Evolutionary conservation across 2,113 vertebrate species (phyloP).

Genomic region (Tylochromis polylepis): DNA sequence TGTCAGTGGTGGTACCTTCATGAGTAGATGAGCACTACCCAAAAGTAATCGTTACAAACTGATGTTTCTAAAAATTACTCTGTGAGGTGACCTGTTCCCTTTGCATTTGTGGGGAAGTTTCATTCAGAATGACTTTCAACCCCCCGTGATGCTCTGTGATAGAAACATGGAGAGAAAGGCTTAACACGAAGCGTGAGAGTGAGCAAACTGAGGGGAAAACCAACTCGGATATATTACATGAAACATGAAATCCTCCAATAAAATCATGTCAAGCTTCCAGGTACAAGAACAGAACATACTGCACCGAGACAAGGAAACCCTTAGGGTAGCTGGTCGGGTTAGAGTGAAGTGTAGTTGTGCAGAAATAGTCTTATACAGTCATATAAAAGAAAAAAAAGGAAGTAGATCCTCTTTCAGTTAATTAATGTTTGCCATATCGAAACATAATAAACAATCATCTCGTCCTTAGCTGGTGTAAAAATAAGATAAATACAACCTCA

Average conservation of each 20-base stretch:
- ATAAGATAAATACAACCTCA: neutral
- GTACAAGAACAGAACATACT: neutral
- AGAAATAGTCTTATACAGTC: neutral
- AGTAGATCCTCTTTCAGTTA: neutral
- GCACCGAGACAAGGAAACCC: neutral
- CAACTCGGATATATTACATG: neutral
- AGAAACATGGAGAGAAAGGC: neutral
- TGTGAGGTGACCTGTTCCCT: neutral
- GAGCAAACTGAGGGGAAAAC: neutral
- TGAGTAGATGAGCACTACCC: neutral
- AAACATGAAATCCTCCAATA: neutral
- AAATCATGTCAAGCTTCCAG: neutral
- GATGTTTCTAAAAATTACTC: neutral
- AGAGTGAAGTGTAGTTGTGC: neutral
- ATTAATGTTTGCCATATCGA: neutral
- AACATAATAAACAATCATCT: neutral
- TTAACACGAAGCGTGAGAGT: neutral
- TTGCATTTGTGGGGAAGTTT: neutral
- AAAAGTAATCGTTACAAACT: neutral
- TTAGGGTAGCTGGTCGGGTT: neutral
- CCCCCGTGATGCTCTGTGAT: neutral
- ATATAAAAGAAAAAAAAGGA: neutral
- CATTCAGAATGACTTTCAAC: neutral
- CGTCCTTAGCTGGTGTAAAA: neutral
- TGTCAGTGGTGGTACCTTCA: neutral